Evolutionary conservation across 2,797 vertebrate species (phyloP).

Genomic region (Manis crassicaudata): DNA sequence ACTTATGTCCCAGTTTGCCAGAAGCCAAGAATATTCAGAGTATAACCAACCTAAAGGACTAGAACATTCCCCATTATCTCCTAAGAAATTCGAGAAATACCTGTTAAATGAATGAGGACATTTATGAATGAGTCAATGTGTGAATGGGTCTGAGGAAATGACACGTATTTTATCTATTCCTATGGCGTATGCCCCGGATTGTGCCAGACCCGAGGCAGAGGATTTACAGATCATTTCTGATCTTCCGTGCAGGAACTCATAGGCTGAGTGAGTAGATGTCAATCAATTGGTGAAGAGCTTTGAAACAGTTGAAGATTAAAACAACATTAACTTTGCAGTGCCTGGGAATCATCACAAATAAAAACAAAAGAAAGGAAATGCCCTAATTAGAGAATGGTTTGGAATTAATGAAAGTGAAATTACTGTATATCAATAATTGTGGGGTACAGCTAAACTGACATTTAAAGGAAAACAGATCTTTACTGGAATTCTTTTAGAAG

Average conservation of each 20-base stretch:
- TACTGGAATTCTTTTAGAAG: constrained; percentile 10
- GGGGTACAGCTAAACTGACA: not conserved
- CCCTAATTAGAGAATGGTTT: not conserved
- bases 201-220: not conserved
- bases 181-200: not conserved
- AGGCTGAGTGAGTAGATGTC: not conserved
- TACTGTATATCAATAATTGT: not conserved
- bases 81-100: not conserved
- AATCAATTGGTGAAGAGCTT: constrained; percentile 45
- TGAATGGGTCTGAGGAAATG: not conserved
- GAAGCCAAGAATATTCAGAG: not conserved
- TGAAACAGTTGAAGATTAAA: constrained; percentile 58
- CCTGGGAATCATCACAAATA: not conserved
- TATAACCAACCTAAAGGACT: not conserved
- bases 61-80: not conserved
- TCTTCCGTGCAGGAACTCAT: not conserved
- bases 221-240: not conserved
- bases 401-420: constrained; percentile 42
- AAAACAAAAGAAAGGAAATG: not conserved
- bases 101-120: not conserved
- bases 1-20: not conserved
- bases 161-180: not conserved
- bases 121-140: not conserved
- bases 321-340: constrained; percentile 3
- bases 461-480: constrained; percentile 37